Conservation (phyloP, 1,140 invertebrate species). For the Ceratitis capitata region DNA sequence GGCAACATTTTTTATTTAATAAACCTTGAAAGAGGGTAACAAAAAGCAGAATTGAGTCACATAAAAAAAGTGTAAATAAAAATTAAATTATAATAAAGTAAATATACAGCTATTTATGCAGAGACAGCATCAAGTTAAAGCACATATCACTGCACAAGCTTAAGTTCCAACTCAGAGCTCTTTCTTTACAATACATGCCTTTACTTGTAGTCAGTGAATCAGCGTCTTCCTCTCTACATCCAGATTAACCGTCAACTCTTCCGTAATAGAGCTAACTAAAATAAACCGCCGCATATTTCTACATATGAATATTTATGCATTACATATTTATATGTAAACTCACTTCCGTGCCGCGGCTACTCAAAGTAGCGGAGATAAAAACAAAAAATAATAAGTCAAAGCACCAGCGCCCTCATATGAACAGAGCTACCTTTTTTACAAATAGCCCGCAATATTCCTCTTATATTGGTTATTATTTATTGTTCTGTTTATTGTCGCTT, state of each 20-base stretch:
- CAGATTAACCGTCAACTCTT: too few species aligned
- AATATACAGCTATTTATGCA: too few species aligned
- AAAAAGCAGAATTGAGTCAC: too few species aligned
- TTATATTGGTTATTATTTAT: neutral
- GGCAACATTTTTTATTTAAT: too few species aligned
- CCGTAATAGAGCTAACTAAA: neutral
- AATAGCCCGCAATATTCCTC: neutral
- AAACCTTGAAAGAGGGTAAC: too few species aligned
- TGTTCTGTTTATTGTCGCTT: constrained; percentile 34
- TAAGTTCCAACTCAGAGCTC: too few species aligned
- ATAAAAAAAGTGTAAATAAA: too few species aligned
- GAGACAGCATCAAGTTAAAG: too few species aligned
- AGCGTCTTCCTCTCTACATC: too few species aligned
- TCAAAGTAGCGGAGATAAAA: neutral
- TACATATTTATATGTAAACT: neutral
- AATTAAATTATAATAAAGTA: too few species aligned
- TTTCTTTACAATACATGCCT: neutral
- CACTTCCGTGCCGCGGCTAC: neutral
- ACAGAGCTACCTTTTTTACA: neutral
- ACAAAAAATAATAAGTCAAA: neutral
- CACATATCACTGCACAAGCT: too few species aligned
- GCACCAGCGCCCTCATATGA: neutral
- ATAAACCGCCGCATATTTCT: neutral
- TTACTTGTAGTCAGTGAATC: neutral
- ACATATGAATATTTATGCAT: neutral